These are phyloP conservation scores for Caiman crocodilus DNA, from an alignment of 2,797 vertebrate species.

Conservation along the genomic window DNA sequence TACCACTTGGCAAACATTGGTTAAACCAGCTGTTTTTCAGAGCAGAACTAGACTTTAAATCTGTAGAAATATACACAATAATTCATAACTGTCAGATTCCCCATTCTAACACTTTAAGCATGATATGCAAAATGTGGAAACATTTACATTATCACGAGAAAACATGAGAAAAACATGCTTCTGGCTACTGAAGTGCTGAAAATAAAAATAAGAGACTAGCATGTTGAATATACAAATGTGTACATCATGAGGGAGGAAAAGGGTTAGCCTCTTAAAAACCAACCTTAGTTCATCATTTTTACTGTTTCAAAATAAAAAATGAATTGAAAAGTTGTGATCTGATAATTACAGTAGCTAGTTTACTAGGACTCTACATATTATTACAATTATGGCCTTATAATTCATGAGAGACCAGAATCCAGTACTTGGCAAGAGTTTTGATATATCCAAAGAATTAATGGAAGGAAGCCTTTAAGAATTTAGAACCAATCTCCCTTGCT, in stretches of 20 bases:
- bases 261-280: conserved; percentile 11
- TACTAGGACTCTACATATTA: background rate
- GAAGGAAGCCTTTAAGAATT: conserved; percentile 13
- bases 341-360: background rate
- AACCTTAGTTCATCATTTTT: conserved; percentile 15
- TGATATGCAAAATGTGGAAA: conserved; percentile 41
- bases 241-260: conserved; percentile 4
- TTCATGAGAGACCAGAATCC: background rate
- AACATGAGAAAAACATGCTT: background rate
- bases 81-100: background rate
- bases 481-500: background rate
- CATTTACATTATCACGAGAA: background rate
- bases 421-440: conserved; percentile 36
- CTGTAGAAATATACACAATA: background rate
- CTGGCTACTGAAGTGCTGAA: conserved; percentile 22
- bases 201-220: background rate
- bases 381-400: conserved; percentile 37
- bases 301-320: background rate
- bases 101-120: background rate
- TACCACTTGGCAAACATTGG: background rate
- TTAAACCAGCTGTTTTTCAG: background rate
- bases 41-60: background rate
- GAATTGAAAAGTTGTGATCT: conserved; percentile 6
- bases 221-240: conserved; percentile 26
- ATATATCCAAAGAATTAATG: background rate